Base-by-base conservation (phyloP, 2,888 invertebrate genomes). In the Hedya salicella region DNA sequence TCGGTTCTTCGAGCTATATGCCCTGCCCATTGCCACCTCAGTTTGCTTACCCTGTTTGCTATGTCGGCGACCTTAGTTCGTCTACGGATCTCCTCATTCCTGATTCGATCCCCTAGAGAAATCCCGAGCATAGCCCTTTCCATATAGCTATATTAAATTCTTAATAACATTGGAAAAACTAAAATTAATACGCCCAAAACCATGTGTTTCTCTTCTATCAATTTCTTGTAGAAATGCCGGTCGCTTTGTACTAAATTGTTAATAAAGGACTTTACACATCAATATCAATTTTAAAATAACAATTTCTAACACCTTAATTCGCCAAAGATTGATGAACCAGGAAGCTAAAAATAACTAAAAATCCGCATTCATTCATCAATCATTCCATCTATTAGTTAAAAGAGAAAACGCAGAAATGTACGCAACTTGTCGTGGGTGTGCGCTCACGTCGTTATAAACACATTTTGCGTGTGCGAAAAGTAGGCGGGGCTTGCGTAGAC, bases 391-490 rank as follows among this genome's bases (percentile, higher is more conserved):
- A 79, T 87, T 82, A 77, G 81, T 77, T 84, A 83, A 87, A 79
- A 82, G 86, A 83, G 82, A 85, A 25, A 85, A 80, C 77, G 77
- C 69, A 74, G 71, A 70, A 73, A 74, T 61, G 59, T 70, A 68
- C 30, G 19, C 36, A 52, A 70, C 74, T 71, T 77, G 78, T 78
- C 78, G 81, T 85, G 89, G 89, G 91, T 86, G 91, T 78, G 74
- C 81, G 70, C 72, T 61, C 71, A 74, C 74, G 76, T 91, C 89
- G 88, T 90, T 92, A 90, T 86, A 86, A 89, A 85, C 82, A 83
- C 89, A 91, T 91, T 91, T 89, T 73, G 85, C 79, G 70, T 74
- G 86, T 73, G 87, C 85, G 83, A 88, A 88, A 81, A 83, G 81
- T 78, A 78, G 91, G 91, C 84, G 91, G 87, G 70, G 77, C 75